Conservation (phyloP, 2,113 vertebrate species). For the Cebidichthys violaceus region DNA sequence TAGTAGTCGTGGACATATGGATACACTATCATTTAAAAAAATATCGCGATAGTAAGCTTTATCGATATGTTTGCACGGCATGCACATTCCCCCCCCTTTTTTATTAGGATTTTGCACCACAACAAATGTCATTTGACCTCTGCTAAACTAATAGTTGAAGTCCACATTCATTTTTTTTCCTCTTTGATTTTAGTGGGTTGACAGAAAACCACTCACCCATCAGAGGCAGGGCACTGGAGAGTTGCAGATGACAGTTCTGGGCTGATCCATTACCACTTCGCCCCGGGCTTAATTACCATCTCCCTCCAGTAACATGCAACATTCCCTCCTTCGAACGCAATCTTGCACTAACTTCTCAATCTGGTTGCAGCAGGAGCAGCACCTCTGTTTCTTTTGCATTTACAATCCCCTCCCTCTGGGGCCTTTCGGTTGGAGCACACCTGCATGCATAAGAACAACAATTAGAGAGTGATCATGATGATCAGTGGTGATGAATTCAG, state of each 20-base stretch:
- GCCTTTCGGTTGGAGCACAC: constrained; percentile 40
- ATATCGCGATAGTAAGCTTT: not conserved
- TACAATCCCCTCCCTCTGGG: constrained; percentile 20
- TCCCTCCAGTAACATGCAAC: constrained; percentile 71
- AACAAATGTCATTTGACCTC: constrained; percentile 20
- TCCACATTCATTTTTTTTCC: constrained; percentile 34
- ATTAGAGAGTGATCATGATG: constrained; percentile 54
- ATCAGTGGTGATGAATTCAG: constrained; percentile 55
- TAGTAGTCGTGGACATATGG: not conserved
- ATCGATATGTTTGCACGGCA: no score
- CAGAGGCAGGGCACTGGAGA: constrained; percentile 48
- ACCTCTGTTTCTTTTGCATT: constrained; percentile 28
- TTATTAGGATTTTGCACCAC: not conserved
- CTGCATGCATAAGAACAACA: constrained; percentile 64
- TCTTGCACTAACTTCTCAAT: constrained; percentile 46
- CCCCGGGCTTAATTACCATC: constrained; percentile 78
- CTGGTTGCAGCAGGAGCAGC: constrained; percentile 37
- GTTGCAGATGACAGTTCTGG: constrained; percentile 76
- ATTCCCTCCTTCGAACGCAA: constrained; percentile 57
- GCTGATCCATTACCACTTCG: constrained; percentile 77
- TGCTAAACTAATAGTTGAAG: constrained; percentile 5
- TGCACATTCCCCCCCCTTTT: not conserved
- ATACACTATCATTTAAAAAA: not conserved
- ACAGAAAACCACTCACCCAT: constrained; percentile 42
- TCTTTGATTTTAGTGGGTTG: constrained; percentile 40